These are phyloP conservation scores for Lepus americanus DNA, from an alignment of 2,113 vertebrate species.

Conservation along the genomic window DNA sequence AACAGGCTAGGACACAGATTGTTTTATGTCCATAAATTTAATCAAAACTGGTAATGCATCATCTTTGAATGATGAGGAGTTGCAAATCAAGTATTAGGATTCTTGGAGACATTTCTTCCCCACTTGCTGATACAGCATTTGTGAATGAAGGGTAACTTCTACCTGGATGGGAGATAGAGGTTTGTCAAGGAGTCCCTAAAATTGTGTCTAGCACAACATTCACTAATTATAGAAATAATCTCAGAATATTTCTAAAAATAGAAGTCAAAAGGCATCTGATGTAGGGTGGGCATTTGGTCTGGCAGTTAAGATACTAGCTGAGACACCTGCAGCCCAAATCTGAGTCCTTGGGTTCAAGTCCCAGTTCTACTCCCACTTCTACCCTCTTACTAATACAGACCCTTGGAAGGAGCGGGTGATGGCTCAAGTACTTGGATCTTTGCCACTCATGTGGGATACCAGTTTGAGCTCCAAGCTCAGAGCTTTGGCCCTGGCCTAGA, in stretches of 20 bases:
- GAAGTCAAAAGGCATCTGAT: background rate
- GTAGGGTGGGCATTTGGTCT: no score
- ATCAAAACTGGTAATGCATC: constrained; percentile 37
- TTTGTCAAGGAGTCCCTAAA: constrained; percentile 48
- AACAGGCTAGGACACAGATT: no score
- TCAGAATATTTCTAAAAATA: constrained; percentile 31
- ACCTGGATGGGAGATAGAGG: background rate
- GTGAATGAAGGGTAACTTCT: background rate
- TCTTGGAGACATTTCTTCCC: background rate
- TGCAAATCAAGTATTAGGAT: background rate
- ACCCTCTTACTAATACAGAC: no score
- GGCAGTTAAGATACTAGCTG: no score
- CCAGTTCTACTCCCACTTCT: no score
- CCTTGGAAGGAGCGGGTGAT: no score
- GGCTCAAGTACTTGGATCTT: no score
- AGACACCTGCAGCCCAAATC: no score
- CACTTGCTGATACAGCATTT: background rate
- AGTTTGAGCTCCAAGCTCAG: no score
- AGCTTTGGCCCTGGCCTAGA: no score
- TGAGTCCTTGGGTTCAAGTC: no score
- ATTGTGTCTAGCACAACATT: background rate
- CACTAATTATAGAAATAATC: background rate
- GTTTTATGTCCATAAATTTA: background rate
- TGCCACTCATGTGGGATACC: no score
- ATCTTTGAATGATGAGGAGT: background rate